Evolutionary conservation across 1,140 invertebrate species (phyloP).

Genomic region (Ceratoteleas bidentatus): DNA sequence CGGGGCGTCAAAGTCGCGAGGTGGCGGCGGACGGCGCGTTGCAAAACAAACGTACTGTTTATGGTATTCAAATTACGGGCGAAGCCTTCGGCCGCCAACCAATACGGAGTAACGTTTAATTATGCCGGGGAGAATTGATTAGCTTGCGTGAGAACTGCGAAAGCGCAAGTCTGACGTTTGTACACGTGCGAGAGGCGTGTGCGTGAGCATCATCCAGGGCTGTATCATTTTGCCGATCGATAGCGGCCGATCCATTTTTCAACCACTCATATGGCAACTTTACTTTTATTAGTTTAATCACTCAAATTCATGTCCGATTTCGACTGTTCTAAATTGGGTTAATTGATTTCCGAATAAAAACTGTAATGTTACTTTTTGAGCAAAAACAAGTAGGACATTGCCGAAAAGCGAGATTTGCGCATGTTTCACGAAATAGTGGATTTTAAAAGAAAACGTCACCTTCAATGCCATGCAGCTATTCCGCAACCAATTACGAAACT

Average conservation of each 20-base stretch:
- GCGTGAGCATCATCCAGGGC: conserved; percentile 37
- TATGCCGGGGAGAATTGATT: conserved; percentile 60
- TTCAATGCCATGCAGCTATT: too few species aligned
- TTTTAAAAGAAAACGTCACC: too few species aligned
- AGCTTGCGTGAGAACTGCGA: conserved; percentile 43
- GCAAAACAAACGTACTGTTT: conserved; percentile 44
- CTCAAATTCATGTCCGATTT: too few species aligned
- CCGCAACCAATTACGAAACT: too few species aligned
- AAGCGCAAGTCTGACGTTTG: conserved; percentile 52
- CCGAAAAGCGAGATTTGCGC: too few species aligned
- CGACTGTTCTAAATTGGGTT: too few species aligned
- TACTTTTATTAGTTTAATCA: too few species aligned
- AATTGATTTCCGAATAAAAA: too few species aligned
- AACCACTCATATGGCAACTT: too few species aligned
- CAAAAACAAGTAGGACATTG: too few species aligned
- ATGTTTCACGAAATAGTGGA: too few species aligned
- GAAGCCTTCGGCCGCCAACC: conserved; percentile 55
- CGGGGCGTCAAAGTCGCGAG: background rate
- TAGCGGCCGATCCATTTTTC: background rate
- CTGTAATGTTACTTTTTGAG: too few species aligned
- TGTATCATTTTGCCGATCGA: conserved; percentile 22
- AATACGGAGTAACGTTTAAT: conserved; percentile 55
- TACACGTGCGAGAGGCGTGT: conserved; percentile 51
- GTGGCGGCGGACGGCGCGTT: conserved; percentile 16
- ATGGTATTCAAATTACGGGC: conserved; percentile 35